phyloP scores from a whole-genome alignment of 1,140 invertebrate genomes.

The Calliopsis andreniformis region DNA sequence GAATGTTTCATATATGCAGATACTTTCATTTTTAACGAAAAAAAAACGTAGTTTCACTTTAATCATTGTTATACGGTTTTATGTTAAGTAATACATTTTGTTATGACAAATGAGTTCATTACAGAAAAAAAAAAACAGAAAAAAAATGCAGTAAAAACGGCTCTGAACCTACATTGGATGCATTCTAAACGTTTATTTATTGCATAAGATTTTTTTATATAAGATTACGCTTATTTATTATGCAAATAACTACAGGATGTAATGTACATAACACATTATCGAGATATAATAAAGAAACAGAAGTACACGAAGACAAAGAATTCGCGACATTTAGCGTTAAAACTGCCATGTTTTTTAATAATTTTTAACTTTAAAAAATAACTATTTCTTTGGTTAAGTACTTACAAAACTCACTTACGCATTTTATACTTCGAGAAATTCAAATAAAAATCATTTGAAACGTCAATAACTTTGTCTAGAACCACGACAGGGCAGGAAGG shows the following conservation, averaged over 20 bases:
- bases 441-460: not conserved
- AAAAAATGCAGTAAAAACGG: constrained; percentile 7
- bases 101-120: constrained; percentile 4
- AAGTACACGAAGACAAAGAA: constrained; percentile 53
- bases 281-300: constrained; percentile 56
- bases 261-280: constrained; percentile 68
- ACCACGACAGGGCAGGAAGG: not conserved
- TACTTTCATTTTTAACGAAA: constrained; percentile 16
- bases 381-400: constrained; percentile 31
- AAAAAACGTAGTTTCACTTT: constrained; percentile 8
- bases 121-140: not conserved
- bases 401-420: not conserved
- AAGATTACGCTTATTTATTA: constrained; percentile 60
- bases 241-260: constrained; percentile 62
- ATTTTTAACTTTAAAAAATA: not conserved
- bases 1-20: not conserved
- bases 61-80: constrained; percentile 30
- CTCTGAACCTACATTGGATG: constrained; percentile 30
- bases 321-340: not conserved
- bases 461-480: not conserved
- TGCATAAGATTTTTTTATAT: constrained; percentile 59
- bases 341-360: not conserved
- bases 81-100: constrained; percentile 22
- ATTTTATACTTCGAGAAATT: not conserved
- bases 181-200: constrained; percentile 56